Conservation (phyloP, 2,113 vertebrate genomes). For the Physeter macrocephalus region DNA sequence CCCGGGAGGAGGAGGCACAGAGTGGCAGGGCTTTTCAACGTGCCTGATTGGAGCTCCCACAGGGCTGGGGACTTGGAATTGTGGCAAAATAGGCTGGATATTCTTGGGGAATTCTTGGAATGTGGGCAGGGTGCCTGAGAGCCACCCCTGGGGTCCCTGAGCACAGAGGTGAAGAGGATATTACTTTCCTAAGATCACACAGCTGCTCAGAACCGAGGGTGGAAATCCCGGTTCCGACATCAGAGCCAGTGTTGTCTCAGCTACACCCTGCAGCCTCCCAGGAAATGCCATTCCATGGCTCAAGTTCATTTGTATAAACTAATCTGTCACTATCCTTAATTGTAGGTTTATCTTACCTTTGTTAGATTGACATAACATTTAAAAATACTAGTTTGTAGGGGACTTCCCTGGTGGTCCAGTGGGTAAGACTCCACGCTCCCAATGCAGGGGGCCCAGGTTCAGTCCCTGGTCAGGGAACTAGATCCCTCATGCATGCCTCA, state of each 20-base stretch:
- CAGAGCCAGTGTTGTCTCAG: background rate
- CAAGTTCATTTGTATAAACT: background rate
- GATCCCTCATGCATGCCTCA: too few relatives aligned
- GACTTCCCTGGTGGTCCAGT: too few relatives aligned
- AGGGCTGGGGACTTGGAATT: background rate
- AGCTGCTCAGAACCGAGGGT: background rate
- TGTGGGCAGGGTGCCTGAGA: background rate
- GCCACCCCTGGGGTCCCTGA: background rate
- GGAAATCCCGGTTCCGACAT: background rate
- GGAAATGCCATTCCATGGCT: background rate
- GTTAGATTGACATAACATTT: background rate
- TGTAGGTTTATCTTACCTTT: background rate
- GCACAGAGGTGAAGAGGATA: background rate
- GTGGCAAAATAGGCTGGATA: background rate
- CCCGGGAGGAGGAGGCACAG: background rate
- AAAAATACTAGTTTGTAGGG: background rate
- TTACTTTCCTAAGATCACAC: background rate
- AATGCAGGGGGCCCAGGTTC: too few relatives aligned
- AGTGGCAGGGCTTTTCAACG: background rate
- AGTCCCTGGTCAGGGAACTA: too few relatives aligned
- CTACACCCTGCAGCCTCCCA: background rate
- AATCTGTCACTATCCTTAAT: background rate
- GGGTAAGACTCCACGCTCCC: too few relatives aligned
- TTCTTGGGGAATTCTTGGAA: background rate
- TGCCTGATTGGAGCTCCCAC: background rate